These are phyloP conservation scores for Malthinus seriepunctatus DNA, from an alignment of 2,888 invertebrate species.

Conservation along the genomic window DNA sequence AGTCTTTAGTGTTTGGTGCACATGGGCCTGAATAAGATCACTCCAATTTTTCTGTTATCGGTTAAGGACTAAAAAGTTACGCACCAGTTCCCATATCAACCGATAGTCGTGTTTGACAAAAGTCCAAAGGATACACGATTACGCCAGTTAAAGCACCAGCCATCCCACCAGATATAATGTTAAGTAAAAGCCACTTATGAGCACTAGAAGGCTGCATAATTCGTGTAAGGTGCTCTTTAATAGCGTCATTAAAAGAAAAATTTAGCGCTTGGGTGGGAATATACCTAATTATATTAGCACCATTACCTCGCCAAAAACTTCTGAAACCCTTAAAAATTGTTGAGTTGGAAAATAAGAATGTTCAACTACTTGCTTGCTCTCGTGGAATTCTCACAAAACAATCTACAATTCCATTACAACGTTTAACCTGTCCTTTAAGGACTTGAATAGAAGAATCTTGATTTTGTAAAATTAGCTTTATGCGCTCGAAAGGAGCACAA, in stretches of 20 bases:
- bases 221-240: slow-evolving; percentile 6
- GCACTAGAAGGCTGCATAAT: neutral
- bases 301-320: slow-evolving; percentile 36
- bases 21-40: no score
- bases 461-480: slow-evolving; percentile 33
- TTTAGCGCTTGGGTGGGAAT: slow-evolving; percentile 34
- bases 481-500: slow-evolving; percentile 31
- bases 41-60: no score
- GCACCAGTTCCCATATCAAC: slow-evolving; percentile 30
- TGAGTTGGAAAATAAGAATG: neutral
- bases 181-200: neutral
- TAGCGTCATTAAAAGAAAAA: slow-evolving; percentile 31
- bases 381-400: slow-evolving; percentile 27
- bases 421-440: slow-evolving; percentile 21
- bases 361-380: slow-evolving; percentile 26
- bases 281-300: slow-evolving; percentile 31
- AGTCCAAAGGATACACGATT: slow-evolving; percentile 31
- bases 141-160: slow-evolving; percentile 26
- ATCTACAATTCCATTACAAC: slow-evolving; percentile 29
- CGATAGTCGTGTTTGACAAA: slow-evolving; percentile 32
- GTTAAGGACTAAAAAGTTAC: no score
- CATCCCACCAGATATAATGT: slow-evolving; percentile 28
- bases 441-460: slow-evolving; percentile 33
- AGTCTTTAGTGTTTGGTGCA: no score
- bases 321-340: slow-evolving; percentile 26